These are phyloP conservation scores for Falco berigora DNA, from an alignment of 2,797 vertebrate species.

Conservation along the genomic window DNA sequence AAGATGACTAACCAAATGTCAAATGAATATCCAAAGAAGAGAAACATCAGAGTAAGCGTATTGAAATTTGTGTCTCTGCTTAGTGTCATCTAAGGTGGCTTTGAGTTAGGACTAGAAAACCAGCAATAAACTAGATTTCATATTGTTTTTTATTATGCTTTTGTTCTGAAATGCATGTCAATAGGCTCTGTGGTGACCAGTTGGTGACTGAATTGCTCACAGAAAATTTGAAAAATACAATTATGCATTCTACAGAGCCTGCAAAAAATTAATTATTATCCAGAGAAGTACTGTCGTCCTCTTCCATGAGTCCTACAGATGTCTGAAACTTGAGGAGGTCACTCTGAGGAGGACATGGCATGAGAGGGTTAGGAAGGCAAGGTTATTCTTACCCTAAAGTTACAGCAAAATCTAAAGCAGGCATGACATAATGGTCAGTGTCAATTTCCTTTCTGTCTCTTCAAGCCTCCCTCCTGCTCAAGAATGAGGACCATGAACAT, in stretches of 20 bases:
- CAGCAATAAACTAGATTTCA: neutral
- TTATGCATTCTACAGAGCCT: neutral
- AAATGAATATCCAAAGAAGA: neutral
- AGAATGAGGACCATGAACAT: neutral
- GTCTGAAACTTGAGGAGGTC: neutral
- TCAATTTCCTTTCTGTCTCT: neutral
- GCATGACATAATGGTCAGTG: neutral
- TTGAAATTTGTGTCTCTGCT: neutral
- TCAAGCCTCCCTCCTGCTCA: neutral
- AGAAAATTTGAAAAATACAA: neutral
- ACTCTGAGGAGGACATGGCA: neutral
- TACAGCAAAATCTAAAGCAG: neutral
- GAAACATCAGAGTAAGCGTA: neutral
- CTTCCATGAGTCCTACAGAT: neutral
- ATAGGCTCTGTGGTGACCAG: neutral
- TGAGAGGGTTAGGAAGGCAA: neutral
- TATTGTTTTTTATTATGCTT: neutral
- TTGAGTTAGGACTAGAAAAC: neutral
- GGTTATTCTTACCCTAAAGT: neutral
- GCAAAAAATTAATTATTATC: neutral
- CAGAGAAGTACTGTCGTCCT: neutral
- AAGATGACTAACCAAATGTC: neutral
- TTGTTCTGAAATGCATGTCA: neutral
- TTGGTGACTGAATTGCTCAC: neutral
- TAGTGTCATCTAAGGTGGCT: neutral